Evolutionary conservation across 2,888 invertebrate species (phyloP), one percentile per base, ranked within the genome.

Genomic region (Ischnus inquisitorius): DNA sequence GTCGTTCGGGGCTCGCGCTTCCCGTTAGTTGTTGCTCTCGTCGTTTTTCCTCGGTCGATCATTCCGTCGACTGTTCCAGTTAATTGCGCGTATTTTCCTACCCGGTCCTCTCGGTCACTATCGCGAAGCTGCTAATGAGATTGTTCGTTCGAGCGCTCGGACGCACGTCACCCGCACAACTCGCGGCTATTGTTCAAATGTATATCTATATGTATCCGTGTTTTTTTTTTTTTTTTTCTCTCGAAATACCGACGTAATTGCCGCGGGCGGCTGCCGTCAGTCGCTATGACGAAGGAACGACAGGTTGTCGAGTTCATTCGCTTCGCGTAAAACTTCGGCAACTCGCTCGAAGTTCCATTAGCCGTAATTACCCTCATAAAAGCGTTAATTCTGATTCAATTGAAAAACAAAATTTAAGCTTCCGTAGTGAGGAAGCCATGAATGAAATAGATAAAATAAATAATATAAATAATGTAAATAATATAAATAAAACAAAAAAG

Each of bases 41-140:
- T n/a, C 19, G 22, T 2, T 22, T 16, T 51, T 65, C 19, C 28
- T 68, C 48, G 34, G 54, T 72, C 72, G 72, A 60, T 60, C 41
- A 72, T 57, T 60, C 43, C 12, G 57, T 72, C 43, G 22, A 60
- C 57, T 2, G 43, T 46, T 51, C 60, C 12, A 41, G 22, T 54
- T 57, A 72, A 72, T 60, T 72, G 72, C 57, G 16, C 54, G 57
- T 43, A 57, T 43, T 12, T 41, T 60, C 41, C 43, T 4, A 54
- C 2, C 10, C 39, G 41, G 41, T 1, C 12, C 22, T 5, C 28
- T 43, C 60, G 72, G 43, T 43, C 72, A 48, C 34, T 28, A 22
- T 41, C 22, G n/a, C 60, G 43, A 41, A 43, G 43, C 41, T 43
- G 25, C 71, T 71, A 57, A 71, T 71, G 57, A 71, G 25, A 57